Percentiles rank a stretch among this genome's conserved stretches.
Conservation (phyloP, 2,888 invertebrate species). For the Panorpa germanica region DNA sequence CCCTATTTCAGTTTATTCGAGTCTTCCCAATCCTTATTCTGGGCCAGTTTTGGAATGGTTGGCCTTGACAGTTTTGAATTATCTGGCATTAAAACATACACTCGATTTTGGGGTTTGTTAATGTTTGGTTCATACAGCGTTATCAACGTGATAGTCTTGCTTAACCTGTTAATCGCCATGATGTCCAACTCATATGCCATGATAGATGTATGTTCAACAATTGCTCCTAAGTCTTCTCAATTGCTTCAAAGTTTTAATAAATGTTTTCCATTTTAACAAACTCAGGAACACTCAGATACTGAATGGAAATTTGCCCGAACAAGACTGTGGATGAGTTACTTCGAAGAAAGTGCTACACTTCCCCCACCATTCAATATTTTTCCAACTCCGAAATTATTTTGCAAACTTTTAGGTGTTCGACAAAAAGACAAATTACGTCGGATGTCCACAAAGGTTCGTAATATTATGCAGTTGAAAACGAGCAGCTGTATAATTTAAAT, state of each 20-base stretch:
- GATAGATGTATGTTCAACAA: slow-evolving; percentile 58
- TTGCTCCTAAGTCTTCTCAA: not conserved
- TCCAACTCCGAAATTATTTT: slow-evolving; percentile 66
- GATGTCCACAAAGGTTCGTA: slow-evolving; percentile 31
- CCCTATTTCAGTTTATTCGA: slow-evolving; percentile 65
- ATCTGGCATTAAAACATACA: slow-evolving; percentile 72
- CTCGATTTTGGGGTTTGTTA: slow-evolving; percentile 84
- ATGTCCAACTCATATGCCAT: slow-evolving; percentile 92
- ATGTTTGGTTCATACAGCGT: slow-evolving; percentile 94
- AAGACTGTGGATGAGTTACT: slow-evolving; percentile 89
- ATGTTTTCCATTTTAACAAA: not conserved
- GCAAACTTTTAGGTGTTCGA: slow-evolving; percentile 42
- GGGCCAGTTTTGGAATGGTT: slow-evolving; percentile 90
- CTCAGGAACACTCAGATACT: slow-evolving; percentile 75
- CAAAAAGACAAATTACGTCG: slow-evolving; percentile 35
- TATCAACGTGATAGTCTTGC: slow-evolving; percentile 82
- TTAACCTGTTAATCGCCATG: slow-evolving; percentile 93
- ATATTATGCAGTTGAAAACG: not conserved
- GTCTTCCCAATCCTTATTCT: slow-evolving; percentile 86
- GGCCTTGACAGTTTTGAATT: slow-evolving; percentile 77
- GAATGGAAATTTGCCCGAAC: slow-evolving; percentile 96
- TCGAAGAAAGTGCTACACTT: slow-evolving; percentile 76
- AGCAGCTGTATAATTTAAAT: slow-evolving; percentile 5
- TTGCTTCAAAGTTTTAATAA: not conserved
- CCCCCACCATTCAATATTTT: slow-evolving; percentile 90